These are phyloP conservation scores for Stenotaenia linearis DNA, from an alignment of 2,888 invertebrate species.

Conservation along the genomic window DNA sequence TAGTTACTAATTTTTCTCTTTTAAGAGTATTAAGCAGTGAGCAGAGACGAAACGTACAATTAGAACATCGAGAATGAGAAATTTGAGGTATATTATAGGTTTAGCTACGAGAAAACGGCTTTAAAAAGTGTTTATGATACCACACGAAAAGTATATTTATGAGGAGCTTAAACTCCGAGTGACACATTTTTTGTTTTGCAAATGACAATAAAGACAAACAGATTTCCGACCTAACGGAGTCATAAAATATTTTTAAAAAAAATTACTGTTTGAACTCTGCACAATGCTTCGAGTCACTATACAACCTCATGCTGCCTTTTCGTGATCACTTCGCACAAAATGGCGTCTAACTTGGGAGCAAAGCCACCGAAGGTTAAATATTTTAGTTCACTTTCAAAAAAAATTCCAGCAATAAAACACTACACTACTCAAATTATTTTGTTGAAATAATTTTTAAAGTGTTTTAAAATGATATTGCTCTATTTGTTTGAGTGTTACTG, in stretches of 20 bases:
- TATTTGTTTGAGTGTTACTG: neutral
- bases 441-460: neutral
- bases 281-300: slow-evolving; percentile 19
- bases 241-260: neutral
- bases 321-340: neutral
- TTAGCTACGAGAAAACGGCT: slow-evolving; percentile 27
- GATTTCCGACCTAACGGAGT: slow-evolving; percentile 24
- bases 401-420: neutral
- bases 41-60: slow-evolving; percentile 33
- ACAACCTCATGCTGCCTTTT: slow-evolving; percentile 3
- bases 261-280: slow-evolving; percentile 29
- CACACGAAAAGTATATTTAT: slow-evolving; percentile 21
- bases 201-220: slow-evolving; percentile 13
- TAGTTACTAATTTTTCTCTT: neutral
- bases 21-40: slow-evolving; percentile 30
- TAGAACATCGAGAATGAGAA: slow-evolving; percentile 33
- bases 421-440: too few relatives aligned
- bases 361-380: neutral
- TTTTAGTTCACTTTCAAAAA: neutral
- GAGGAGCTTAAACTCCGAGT: slow-evolving; percentile 13
- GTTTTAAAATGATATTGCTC: neutral
- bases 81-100: slow-evolving; percentile 32
- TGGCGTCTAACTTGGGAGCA: neutral
- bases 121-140: slow-evolving; percentile 28
- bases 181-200: slow-evolving; percentile 5